Percentiles rank a stretch among this genome's conserved stretches.
phyloP scores from a whole-genome alignment of 2,113 vertebrate species.

The Excalfactoria chinensis region DNA sequence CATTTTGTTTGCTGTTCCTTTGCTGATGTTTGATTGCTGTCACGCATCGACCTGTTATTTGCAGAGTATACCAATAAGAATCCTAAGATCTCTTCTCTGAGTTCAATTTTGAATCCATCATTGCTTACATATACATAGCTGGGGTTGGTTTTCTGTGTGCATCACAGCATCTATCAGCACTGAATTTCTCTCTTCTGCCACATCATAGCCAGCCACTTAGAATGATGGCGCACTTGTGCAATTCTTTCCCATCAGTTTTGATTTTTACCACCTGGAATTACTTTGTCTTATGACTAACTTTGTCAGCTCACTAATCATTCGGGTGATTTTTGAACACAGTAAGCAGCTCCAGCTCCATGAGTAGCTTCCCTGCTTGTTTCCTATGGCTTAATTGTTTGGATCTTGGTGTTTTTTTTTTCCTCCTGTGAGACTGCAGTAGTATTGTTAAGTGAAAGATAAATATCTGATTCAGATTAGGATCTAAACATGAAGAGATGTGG shows the following conservation, averaged over 20 bases:
- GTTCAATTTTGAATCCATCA: not conserved
- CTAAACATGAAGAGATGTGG: not conserved
- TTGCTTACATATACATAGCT: not conserved
- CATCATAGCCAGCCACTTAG: not conserved
- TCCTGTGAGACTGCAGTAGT: not conserved
- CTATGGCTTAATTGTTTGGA: not conserved
- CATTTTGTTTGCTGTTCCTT: not conserved
- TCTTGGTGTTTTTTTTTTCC: not conserved
- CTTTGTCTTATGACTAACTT: not conserved
- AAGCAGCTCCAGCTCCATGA: not conserved
- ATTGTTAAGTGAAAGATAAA: not conserved
- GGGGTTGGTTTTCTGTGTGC: not conserved
- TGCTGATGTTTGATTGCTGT: not conserved
- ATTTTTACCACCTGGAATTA: not conserved
- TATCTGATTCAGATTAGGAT: not conserved
- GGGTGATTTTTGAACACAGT: not conserved
- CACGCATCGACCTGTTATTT: not conserved
- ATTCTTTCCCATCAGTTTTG: not conserved
- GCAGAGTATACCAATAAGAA: not conserved
- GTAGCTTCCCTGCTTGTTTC: not conserved
- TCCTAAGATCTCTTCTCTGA: not conserved
- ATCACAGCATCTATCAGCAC: not conserved
- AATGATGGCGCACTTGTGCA: not conserved
- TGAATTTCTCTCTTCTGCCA: not conserved
- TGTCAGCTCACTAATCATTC: slow-evolving; percentile 12